Percentiles rank a stretch among this genome's conserved stretches.
phyloP scores from a whole-genome alignment of 1,140 invertebrate genomes.

The Dreissena rostriformis region DNA sequence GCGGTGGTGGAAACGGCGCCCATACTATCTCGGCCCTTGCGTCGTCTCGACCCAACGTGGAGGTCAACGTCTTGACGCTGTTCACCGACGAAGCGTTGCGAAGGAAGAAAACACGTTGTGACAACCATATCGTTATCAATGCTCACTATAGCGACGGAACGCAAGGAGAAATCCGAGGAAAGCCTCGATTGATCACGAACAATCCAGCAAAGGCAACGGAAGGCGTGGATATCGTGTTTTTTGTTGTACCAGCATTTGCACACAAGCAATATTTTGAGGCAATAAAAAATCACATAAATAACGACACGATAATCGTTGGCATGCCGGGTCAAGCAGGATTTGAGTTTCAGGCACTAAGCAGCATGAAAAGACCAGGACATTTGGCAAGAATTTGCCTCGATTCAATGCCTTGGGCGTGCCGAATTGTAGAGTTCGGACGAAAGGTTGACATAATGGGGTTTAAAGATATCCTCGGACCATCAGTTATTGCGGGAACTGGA shows the following conservation, averaged over 20 bases:
- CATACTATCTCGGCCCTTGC: conserved; percentile 71
- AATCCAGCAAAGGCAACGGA: conserved; percentile 63
- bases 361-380: conserved; percentile 47
- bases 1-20: conserved; percentile 73
- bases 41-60: conserved; percentile 61
- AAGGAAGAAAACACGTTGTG: conserved; percentile 65
- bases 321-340: conserved; percentile 63
- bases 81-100: conserved; percentile 72
- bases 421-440: conserved; percentile 62
- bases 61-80: conserved; percentile 68
- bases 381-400: conserved; percentile 63
- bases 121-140: conserved; percentile 60
- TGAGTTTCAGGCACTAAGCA: conserved; percentile 65
- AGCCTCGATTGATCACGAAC: conserved; percentile 65
- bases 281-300: conserved; percentile 56
- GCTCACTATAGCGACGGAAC: conserved; percentile 62
- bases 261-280: conserved; percentile 65
- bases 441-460: conserved; percentile 57
- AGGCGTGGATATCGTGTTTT: conserved; percentile 58
- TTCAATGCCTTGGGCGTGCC: conserved; percentile 66
- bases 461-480: conserved; percentile 56
- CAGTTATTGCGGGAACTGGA: conserved; percentile 52
- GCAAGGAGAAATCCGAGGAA: conserved; percentile 49
- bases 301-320: conserved; percentile 43
- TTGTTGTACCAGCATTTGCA: conserved; percentile 60